A percentile compares a stretch with the other conserved stretches of the same genome.
Conservation (phyloP, 2,888 invertebrate genomes). For the Nematopogon swammerdamellus region DNA sequence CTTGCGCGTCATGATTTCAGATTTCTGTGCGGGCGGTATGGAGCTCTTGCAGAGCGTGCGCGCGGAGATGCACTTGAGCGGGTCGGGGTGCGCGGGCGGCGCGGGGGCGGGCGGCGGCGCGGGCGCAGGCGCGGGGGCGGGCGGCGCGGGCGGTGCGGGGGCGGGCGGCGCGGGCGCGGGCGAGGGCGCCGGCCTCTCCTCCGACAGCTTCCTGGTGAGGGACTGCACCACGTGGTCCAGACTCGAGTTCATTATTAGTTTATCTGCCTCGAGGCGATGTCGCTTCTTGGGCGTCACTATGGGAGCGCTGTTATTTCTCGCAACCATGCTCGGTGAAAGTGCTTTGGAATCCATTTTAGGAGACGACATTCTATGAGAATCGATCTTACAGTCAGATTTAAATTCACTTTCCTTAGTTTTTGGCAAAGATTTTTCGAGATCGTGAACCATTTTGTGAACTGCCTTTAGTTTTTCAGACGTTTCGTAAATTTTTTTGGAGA, state of each 20-base stretch:
- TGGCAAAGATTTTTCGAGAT: conserved; percentile 41
- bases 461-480: conserved; percentile 50
- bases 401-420: conserved; percentile 38
- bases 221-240: conserved; percentile 49
- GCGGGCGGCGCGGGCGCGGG: not conserved
- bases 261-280: conserved; percentile 63
- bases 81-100: conserved; percentile 19
- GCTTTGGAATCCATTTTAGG: conserved; percentile 36
- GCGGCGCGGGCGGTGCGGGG: conserved; percentile 8
- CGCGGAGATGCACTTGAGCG: conserved; percentile 48
- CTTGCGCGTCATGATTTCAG: conserved; percentile 59
- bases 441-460: conserved; percentile 46
- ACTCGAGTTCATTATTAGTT: conserved; percentile 31
- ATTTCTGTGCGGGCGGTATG: conserved; percentile 47
- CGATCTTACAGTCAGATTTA: conserved; percentile 32
- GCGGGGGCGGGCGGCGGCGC: not conserved
- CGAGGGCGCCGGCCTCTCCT: conserved; percentile 25
- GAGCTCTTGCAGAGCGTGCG: conserved; percentile 47
- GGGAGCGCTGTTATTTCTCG: conserved; percentile 32
- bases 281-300: conserved; percentile 72
- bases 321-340: conserved; percentile 20
- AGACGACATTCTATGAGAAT: conserved; percentile 29
- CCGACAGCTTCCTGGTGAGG: conserved; percentile 43
- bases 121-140: conserved; percentile 8
- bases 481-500: conserved; percentile 49